Conservation (phyloP, 2,797 vertebrate genomes). For the Siniperca obscura region DNA sequence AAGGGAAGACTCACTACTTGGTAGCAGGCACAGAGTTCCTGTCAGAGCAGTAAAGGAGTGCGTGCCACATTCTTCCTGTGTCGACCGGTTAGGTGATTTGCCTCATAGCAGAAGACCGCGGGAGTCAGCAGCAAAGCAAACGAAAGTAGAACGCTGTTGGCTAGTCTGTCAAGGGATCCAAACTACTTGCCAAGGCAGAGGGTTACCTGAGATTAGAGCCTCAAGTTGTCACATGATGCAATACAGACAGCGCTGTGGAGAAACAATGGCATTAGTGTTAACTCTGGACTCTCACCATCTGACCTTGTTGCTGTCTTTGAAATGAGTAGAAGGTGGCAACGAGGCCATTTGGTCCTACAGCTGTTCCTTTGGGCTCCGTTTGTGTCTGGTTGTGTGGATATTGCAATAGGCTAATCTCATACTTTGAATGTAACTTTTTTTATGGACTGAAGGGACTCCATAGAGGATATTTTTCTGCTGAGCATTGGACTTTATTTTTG, state of each 20-base stretch:
- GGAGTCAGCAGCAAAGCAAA: slow-evolving; percentile 42
- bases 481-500: slow-evolving; percentile 35
- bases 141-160: slow-evolving; percentile 40
- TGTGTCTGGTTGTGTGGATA: neutral
- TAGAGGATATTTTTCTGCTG: slow-evolving; percentile 40
- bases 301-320: slow-evolving; percentile 33
- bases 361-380: neutral
- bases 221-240: slow-evolving; percentile 42
- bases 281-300: slow-evolving; percentile 23
- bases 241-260: slow-evolving; percentile 22
- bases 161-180: slow-evolving; percentile 37
- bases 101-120: slow-evolving; percentile 22
- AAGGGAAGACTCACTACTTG: neutral
- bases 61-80: slow-evolving; percentile 9
- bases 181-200: slow-evolving; percentile 39
- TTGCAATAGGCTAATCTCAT: neutral
- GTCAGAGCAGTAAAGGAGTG: slow-evolving; percentile 1
- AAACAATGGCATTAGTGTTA: slow-evolving; percentile 19
- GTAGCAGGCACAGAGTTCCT: neutral
- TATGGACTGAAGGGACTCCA: slow-evolving; percentile 5
- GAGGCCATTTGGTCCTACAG: slow-evolving; percentile 16
- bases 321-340: neutral
- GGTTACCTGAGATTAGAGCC: slow-evolving; percentile 43
- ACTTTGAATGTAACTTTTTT: slow-evolving; percentile 13
- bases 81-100: slow-evolving; percentile 31